Evolutionary conservation across 2,113 vertebrate species (phyloP).

Genomic region (Prolemur simus): DNA sequence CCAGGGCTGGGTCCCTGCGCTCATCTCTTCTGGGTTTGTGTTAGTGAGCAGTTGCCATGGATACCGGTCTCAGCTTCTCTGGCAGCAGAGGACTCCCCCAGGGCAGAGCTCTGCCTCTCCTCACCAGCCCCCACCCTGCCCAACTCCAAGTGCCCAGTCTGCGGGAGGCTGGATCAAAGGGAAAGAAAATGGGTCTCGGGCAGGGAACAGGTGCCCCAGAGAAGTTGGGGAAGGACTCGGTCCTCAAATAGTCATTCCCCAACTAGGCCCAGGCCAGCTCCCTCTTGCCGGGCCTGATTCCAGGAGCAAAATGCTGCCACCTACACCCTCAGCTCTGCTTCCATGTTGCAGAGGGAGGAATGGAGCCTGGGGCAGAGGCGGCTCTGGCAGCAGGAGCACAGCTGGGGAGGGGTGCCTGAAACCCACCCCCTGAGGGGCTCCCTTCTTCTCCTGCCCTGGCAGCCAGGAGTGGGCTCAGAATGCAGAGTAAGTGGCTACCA

Average conservation of each 20-base stretch:
- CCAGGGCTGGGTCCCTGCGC: neutral
- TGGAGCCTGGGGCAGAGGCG: neutral
- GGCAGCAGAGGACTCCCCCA: conserved; percentile 70
- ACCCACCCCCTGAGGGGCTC: neutral
- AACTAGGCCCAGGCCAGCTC: neutral
- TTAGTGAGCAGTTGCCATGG: conserved; percentile 65
- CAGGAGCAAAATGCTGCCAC: conserved; percentile 19
- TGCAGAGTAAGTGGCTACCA: neutral
- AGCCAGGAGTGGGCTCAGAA: neutral
- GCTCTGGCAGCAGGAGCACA: neutral
- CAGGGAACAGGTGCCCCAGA: conserved; percentile 26
- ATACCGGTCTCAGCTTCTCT: conserved; percentile 58
- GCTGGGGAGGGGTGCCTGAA: neutral
- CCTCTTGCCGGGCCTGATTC: neutral
- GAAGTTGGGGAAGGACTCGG: conserved; percentile 1
- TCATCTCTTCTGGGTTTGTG: conserved; percentile 47
- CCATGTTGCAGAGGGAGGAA: conserved; percentile 29
- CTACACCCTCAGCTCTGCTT: conserved; percentile 32
- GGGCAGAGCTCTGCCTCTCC: conserved; percentile 56
- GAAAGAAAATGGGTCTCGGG: neutral
- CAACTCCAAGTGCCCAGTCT: neutral
- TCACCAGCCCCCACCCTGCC: neutral
- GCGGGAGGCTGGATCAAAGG: neutral
- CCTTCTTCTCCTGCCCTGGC: neutral
- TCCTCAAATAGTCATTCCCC: conserved; percentile 24